Evolutionary conservation across 2,113 vertebrate species (phyloP), one percentile per base, ranked within the genome.

Genomic region (Corynorhinus townsendii): DNA sequence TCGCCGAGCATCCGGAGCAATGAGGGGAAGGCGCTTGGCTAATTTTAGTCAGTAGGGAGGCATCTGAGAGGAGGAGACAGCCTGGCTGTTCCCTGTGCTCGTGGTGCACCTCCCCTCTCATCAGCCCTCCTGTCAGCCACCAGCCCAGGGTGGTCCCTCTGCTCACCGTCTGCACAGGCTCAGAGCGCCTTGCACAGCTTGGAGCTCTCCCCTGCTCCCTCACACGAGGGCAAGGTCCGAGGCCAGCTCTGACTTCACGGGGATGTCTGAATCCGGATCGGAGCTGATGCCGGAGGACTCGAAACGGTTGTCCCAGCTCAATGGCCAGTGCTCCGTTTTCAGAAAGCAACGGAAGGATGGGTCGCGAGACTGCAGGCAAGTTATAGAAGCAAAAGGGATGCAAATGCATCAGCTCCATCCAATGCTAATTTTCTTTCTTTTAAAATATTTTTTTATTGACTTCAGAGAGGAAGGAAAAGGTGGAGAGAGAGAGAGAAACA

Each of bases 241-340:
- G 84, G 66, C 52, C 68, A 38, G 38, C 38, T 81, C 54, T 12
- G 33, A 77, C 66, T 35, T 87, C 45, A 22, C 45, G 8, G 66
- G 45, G 17, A 56, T 86, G 95, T 73, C 16, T 47, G 40, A 72
- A 66, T 81, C 84, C 66, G 77, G 52, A 66, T 35, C 52, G 33
- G 40, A 88, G n/a, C n/a, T 47, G 66, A 9, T 59, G 47, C 11
- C 12, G 33, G 75, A 83, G 52, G 75, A 56, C 56, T 35, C 43
- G 80, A 89, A 16, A 73, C 83, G 33, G 47, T 28, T 52, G 10
- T 49, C 4, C 52, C 10, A 5, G n/a, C 71, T 84, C 43, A 71
- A 45, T 52, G 38, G 35, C 56, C 82, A 11, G 40, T 12, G 20
- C 47, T 64, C 9, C 8, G 3, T 81, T 72, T 95, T 86, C 24